Conservation (phyloP, 2,797 vertebrate genomes). For the Chaetophractus vellerosus region DNA sequence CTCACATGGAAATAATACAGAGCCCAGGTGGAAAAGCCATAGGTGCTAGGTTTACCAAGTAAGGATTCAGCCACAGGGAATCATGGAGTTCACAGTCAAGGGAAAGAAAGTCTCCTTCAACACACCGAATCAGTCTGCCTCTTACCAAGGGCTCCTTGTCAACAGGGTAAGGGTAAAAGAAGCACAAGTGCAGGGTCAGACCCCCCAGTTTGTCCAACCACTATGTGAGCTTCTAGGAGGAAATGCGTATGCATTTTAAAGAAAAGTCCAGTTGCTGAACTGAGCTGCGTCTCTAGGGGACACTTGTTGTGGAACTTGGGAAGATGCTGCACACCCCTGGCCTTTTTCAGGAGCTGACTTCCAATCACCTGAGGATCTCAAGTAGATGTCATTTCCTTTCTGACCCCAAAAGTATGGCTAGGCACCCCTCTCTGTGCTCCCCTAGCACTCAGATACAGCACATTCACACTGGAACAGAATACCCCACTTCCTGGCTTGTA, state of each 20-base stretch:
- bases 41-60: neutral
- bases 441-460: neutral
- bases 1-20: neutral
- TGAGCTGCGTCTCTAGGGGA: neutral
- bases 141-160: neutral
- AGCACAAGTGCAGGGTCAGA: neutral
- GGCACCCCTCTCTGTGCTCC: neutral
- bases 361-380: neutral
- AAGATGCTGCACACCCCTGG: neutral
- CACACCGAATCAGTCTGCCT: neutral
- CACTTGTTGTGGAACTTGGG: neutral
- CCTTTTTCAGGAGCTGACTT: neutral
- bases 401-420: neutral
- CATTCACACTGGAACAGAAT: neutral
- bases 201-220: neutral
- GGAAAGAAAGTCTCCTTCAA: neutral
- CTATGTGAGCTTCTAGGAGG: neutral
- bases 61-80: neutral
- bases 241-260: neutral
- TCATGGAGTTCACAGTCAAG: neutral
- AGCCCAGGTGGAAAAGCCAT: neutral
- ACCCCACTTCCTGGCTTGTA: neutral
- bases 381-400: neutral
- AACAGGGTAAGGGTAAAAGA: neutral
- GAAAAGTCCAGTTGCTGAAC: neutral